Conservation (phyloP, 2,888 invertebrate genomes). For the Tricholauxania praeusta region DNA sequence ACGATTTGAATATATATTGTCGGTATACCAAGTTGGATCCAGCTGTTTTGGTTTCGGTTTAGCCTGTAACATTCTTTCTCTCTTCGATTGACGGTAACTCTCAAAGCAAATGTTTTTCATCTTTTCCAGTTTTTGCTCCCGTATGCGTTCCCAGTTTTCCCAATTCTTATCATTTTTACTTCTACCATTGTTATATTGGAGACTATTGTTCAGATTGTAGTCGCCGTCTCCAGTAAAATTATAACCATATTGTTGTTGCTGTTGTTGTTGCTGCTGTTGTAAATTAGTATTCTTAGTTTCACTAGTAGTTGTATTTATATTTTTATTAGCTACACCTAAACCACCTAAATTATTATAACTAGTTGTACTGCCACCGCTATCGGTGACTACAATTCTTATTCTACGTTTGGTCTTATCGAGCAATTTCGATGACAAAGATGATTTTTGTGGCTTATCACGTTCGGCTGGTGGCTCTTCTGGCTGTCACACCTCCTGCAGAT, state of each 20-base stretch:
- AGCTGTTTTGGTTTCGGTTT: slow-evolving; percentile 65
- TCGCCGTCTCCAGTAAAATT: slow-evolving; percentile 45
- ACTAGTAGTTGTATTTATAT: slow-evolving; percentile 31
- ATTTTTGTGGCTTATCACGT: slow-evolving; percentile 61
- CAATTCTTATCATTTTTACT: slow-evolving; percentile 67
- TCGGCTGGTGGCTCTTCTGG: slow-evolving; percentile 68
- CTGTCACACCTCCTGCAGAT: slow-evolving; percentile 95
- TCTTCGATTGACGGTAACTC: slow-evolving; percentile 67
- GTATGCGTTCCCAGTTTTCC: slow-evolving; percentile 68
- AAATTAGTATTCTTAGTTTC: slow-evolving; percentile 59
- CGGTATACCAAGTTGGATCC: slow-evolving; percentile 68
- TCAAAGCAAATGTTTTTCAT: slow-evolving; percentile 68
- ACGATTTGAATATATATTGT: slow-evolving; percentile 68
- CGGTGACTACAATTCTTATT: slow-evolving; percentile 65
- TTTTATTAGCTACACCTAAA: slow-evolving; percentile 39
- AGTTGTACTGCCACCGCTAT: slow-evolving; percentile 56
- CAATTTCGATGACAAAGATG: slow-evolving; percentile 61
- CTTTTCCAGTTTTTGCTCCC: slow-evolving; percentile 67
- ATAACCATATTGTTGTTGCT: slow-evolving; percentile 12
- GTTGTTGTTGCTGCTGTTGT: not conserved
- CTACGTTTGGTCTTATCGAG: slow-evolving; percentile 66
- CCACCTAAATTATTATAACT: slow-evolving; percentile 53
- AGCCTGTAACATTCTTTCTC: slow-evolving; percentile 61
- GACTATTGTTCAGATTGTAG: slow-evolving; percentile 29
- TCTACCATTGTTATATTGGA: slow-evolving; percentile 48